Evolutionary conservation across 2,888 invertebrate genomes (phyloP), one percentile per base, ranked within the genome.

Genomic region (Tenthredo distinguenda): DNA sequence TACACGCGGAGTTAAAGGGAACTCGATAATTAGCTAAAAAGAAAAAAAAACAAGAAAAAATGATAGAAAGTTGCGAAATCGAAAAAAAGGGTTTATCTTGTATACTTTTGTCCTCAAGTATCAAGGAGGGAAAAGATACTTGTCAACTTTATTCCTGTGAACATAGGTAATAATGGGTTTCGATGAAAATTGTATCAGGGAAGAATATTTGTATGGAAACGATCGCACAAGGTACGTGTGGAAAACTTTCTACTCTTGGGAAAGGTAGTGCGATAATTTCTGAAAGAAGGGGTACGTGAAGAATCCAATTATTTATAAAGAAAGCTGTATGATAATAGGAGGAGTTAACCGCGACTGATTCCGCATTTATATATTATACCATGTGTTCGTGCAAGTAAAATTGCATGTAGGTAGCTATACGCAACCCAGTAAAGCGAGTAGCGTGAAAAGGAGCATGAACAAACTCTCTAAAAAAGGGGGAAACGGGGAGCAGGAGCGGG

Each of bases 241-340:
- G 68, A 68, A 68, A 31, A 31, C 34, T 68, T 68, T 68, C 55
- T 26, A 68, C 31, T 68, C 31, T 26, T 6, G 5, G 31, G 26
- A 68, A 34, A 15, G 12, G 34, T n/a, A 15, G 12, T 26, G 34
- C n/a, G 6, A 4, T 26, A 26, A 4, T 6, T 26, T 9, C 0
- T 12, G 40, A 37, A n/a, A 71, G 2, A 31, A n/a, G 9, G 5
- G 6, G 15, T 1, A 2, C 2, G 18, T 47, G 15, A 76, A 31
- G 26, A 47, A 47, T 76, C 26, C 47, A 76, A 76, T 76, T 76
- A 76, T 76, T 47, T 50, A 37, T 50, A 55, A 77, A 77, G 50
- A 77, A 31, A 50, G 77, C 55, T 55, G 77, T 74, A 74, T 72
- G 43, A 37, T 26, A 26, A 18, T 43, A 74, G 43, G 40, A 47